phyloP scores from a whole-genome alignment of 2,888 invertebrate genomes.

The Cactoblastis cactorum region DNA sequence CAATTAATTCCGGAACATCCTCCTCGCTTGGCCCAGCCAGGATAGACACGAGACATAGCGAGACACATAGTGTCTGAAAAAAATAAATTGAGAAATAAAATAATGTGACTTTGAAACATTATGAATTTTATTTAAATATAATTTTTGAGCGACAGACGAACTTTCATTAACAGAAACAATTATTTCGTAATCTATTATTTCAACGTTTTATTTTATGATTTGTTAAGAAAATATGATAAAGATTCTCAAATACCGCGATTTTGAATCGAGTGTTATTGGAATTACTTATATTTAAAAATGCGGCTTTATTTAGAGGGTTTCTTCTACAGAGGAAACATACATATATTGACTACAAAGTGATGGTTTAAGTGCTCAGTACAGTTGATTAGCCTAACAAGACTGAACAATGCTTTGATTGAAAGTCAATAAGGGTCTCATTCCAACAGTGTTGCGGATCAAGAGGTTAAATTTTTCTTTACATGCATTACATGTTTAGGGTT shows the following conservation, averaged over 20 bases:
- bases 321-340: too few relatives aligned
- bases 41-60: constrained; percentile 39
- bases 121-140: too few relatives aligned
- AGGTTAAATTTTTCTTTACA: constrained; percentile 1
- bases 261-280: too few relatives aligned
- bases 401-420: constrained; percentile 34
- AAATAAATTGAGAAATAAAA: neutral
- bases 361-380: constrained; percentile 18
- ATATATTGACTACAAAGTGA: neutral
- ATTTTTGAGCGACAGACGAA: too few relatives aligned
- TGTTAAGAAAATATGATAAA: too few relatives aligned
- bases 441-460: neutral
- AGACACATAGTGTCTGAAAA: constrained; percentile 42
- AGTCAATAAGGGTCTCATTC: constrained; percentile 22
- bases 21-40: constrained; percentile 44
- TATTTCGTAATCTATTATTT: too few relatives aligned
- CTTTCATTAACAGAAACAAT: too few relatives aligned
- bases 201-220: too few relatives aligned
- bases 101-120: too few relatives aligned
- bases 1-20: constrained; percentile 48
- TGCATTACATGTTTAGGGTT: neutral
- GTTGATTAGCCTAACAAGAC: constrained; percentile 35
- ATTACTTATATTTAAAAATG: too few relatives aligned
- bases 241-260: too few relatives aligned
- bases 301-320: too few relatives aligned